A percentile compares a stretch with the other conserved stretches of the same genome.
Conservation (phyloP, 2,113 vertebrate species). For the Hiodon tergisus region DNA sequence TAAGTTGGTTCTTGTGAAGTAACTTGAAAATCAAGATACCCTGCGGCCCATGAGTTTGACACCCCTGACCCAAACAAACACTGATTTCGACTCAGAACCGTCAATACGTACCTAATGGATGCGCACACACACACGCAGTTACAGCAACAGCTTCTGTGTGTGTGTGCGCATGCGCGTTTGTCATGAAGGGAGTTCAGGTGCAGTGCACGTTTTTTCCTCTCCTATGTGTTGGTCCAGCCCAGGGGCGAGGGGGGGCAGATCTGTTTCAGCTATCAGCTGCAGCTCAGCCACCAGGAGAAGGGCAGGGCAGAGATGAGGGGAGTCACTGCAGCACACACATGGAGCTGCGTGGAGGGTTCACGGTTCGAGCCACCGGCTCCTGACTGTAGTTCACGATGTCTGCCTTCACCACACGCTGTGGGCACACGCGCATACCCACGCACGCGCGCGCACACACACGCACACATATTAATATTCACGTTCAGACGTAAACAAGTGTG, state of each 20-base stretch:
- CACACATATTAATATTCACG: slow-evolving; percentile 14
- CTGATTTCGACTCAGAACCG: too few species aligned
- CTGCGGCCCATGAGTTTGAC: too few species aligned
- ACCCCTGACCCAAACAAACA: too few species aligned
- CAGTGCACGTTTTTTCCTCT: not conserved
- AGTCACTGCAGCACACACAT: slow-evolving; percentile 77
- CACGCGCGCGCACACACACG: slow-evolving; percentile 4
- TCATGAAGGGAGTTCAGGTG: too few species aligned
- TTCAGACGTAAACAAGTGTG: not conserved
- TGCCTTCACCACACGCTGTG: slow-evolving; percentile 92
- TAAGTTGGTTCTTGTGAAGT: too few species aligned
- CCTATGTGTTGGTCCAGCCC: slow-evolving; percentile 10
- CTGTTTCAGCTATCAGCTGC: slow-evolving; percentile 32
- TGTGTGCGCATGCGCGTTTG: not conserved
- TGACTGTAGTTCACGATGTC: slow-evolving; percentile 99
- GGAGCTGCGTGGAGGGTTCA: slow-evolving; percentile 85
- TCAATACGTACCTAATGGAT: too few species aligned
- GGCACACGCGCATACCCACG: slow-evolving; percentile 29
- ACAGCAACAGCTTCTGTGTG: not conserved
- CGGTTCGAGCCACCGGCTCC: slow-evolving; percentile 77
- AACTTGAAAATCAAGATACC: too few species aligned
- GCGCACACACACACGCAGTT: not conserved
- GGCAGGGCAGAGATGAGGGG: not conserved
- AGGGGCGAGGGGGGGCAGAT: slow-evolving; percentile 31
- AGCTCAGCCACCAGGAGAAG: slow-evolving; percentile 27